A percentile compares a stretch with the other conserved stretches of the same genome.
These are phyloP conservation scores for Pangasius djambal DNA, from an alignment of 2,797 vertebrate genomes.

Conservation along the genomic window DNA sequence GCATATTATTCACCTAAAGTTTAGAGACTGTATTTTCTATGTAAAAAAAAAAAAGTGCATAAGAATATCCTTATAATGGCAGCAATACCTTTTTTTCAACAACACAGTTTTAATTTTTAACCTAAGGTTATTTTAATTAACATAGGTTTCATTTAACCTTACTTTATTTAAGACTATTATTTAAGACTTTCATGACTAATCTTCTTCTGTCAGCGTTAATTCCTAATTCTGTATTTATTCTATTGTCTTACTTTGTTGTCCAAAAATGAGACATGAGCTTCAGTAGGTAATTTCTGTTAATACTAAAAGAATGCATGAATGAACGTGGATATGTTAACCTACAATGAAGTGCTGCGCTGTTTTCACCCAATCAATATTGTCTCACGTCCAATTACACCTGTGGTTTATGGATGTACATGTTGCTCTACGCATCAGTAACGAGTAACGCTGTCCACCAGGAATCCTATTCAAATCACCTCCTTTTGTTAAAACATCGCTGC, in stretches of 20 bases:
- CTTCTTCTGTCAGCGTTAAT: neutral
- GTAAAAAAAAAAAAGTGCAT: neutral
- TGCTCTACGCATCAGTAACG: neutral
- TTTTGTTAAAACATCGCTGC: constrained; percentile 5
- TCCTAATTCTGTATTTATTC: neutral
- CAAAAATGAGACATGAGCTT: neutral
- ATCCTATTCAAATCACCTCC: neutral
- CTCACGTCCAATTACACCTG: neutral
- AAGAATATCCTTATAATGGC: neutral
- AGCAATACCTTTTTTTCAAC: neutral
- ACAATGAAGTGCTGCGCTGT: neutral
- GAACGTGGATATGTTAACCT: neutral
- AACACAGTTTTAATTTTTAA: too few species aligned
- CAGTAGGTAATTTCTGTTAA: neutral
- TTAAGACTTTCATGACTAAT: neutral
- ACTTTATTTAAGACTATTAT: neutral
- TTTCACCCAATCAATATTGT: neutral
- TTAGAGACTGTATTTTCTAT: neutral
- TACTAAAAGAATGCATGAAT: neutral
- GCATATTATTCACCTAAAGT: neutral
- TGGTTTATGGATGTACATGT: neutral
- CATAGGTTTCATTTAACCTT: neutral
- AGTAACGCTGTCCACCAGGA: neutral
- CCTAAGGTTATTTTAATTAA: neutral
- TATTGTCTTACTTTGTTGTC: neutral